Evolutionary conservation across 2,888 invertebrate species (phyloP), one percentile per base, ranked within the genome.

Genomic region (Leucoma salicis): DNA sequence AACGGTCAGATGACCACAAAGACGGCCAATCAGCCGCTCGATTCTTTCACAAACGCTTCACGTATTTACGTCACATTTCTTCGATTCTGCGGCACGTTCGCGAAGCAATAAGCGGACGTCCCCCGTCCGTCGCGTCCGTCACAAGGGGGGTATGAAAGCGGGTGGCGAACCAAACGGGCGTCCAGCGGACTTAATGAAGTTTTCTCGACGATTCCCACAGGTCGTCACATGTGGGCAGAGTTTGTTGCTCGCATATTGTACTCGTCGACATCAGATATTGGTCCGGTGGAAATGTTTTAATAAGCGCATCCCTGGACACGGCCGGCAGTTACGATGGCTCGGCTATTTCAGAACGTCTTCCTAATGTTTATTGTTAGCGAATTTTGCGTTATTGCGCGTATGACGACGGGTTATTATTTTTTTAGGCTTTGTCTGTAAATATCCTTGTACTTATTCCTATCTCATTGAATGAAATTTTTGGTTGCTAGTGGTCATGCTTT

Each of bases 141-240:
- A 73, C 63, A 60, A 58, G 61, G 61, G 59, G 49, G 62, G 65
- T 50, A 63, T 45, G 57, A 55, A 45, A 54, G 48, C 32, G 42
- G 57, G 52, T 50, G 43, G 49, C 57, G 62, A 63, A 39, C 39
- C 43, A 45, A 32, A 60, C 53, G 63, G 63, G 75, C 73, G 75
- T 76, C 76, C 77, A 82, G 75, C 73, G 77, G 82, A 84, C 87
- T 89, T 90, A 90, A 90, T 90, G 90, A 90, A 90, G 90, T 90
- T 90, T 90, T 86, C 88, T 85, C 84, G 74, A 76, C 87, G 88
- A 89, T 83, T 90, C 90, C 90, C 90, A 83, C 88, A 82, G 90
- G 90, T 89, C 89, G 87, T 86, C 87, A 88, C 84, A 87, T 87
- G 84, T 78, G 82, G 84, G 64, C 71, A 62, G 83, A 85, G 83